Percentiles rank a stretch among this genome's conserved stretches.
Conservation (phyloP, 2,888 invertebrate species). For the Dasypolia templi region DNA sequence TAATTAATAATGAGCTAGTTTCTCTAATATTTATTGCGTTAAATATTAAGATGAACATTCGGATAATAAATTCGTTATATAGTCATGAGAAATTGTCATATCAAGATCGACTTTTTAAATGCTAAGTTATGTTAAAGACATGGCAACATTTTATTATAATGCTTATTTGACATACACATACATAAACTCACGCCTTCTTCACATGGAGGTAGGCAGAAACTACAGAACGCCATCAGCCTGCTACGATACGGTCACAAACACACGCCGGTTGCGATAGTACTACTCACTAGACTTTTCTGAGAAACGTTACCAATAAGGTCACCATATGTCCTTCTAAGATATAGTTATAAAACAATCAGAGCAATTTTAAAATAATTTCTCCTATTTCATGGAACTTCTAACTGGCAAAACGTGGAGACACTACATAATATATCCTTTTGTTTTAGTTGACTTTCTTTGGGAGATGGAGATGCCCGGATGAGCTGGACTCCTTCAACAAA, state of each 20-base stretch:
- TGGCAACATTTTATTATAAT: neutral
- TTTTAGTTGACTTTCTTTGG: too few species aligned
- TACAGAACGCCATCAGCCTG: neutral
- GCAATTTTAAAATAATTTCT: neutral
- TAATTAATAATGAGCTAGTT: constrained; percentile 17
- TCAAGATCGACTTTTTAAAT: constrained; percentile 11
- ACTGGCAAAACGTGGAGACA: neutral
- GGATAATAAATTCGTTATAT: neutral
- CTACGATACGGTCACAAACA: neutral
- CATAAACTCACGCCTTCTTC: neutral
- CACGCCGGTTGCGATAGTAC: neutral
- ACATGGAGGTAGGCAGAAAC: neutral
- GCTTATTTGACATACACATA: neutral
- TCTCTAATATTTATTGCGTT: constrained; percentile 17
- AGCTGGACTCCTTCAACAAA: too few species aligned
- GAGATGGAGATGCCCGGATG: neutral
- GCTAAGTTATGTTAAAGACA: neutral
- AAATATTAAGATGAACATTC: constrained; percentile 23
- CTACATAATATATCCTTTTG: neutral
- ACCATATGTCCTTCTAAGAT: neutral
- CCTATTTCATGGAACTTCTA: neutral
- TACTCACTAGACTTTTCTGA: neutral
- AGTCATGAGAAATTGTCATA: constrained; percentile 17
- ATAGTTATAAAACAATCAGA: neutral
- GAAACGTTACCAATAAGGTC: neutral